Evolutionary conservation across 2,888 invertebrate species (phyloP).

Genomic region (Odontocerum albicorne): DNA sequence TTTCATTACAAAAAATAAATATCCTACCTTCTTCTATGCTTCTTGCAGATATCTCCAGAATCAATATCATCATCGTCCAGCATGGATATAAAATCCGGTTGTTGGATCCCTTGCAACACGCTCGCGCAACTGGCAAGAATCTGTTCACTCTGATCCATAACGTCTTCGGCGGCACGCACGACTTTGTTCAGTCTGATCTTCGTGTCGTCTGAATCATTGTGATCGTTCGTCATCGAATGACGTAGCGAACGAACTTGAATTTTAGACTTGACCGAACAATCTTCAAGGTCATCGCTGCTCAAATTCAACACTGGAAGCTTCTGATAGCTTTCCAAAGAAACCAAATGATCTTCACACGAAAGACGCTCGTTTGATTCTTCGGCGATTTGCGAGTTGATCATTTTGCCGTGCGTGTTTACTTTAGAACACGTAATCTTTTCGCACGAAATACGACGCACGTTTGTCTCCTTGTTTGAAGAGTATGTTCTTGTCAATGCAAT

Average conservation of each 20-base stretch:
- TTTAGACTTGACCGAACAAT: slow-evolving; percentile 2
- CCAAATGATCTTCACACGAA: slow-evolving; percentile 1
- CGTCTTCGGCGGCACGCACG: neutral
- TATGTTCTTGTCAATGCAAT: slow-evolving; percentile 27
- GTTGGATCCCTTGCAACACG: slow-evolving; percentile 30
- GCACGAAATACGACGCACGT: slow-evolving; percentile 25
- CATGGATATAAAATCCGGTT: slow-evolving; percentile 54
- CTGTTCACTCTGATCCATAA: slow-evolving; percentile 20
- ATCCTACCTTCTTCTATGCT: slow-evolving; percentile 15
- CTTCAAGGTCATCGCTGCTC: slow-evolving; percentile 19
- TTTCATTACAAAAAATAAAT: too few relatives aligned
- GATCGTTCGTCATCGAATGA: slow-evolving; percentile 1
- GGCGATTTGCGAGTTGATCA: neutral
- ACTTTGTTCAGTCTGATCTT: neutral
- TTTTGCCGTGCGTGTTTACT: slow-evolving; percentile 8
- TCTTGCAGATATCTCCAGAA: slow-evolving; percentile 11
- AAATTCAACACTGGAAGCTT: slow-evolving; percentile 24
- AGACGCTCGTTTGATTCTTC: slow-evolving; percentile 7
- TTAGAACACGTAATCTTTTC: slow-evolving; percentile 13
- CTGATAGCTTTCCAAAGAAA: slow-evolving; percentile 7
- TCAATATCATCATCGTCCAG: slow-evolving; percentile 47
- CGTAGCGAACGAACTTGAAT: neutral
- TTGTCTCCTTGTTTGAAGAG: slow-evolving; percentile 13
- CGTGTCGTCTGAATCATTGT: slow-evolving; percentile 2
- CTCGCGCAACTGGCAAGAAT: slow-evolving; percentile 23